phyloP scores from a whole-genome alignment of 2,888 invertebrate species.

The Rhimphoctona megacephalus region DNA sequence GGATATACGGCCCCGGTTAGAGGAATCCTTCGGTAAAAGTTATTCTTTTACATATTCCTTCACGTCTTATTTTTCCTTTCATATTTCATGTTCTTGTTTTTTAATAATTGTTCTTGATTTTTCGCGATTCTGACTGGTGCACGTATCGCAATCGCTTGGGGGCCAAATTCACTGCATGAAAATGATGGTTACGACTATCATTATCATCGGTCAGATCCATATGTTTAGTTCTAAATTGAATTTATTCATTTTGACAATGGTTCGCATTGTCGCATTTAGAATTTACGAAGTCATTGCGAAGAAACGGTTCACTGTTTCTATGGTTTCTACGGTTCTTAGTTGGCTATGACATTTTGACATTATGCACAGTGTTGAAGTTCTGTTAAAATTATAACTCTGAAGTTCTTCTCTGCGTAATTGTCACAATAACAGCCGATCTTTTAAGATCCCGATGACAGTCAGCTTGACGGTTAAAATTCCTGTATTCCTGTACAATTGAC shows the following conservation, averaged over 20 bases:
- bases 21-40: neutral
- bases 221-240: neutral
- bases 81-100: neutral
- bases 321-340: too few relatives aligned
- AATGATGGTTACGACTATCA: neutral
- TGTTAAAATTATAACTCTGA: neutral
- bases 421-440: neutral
- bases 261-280: neutral
- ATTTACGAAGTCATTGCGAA: too few relatives aligned
- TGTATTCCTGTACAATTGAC: neutral
- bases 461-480: neutral
- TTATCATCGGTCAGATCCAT: neutral
- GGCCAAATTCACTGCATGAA: neutral
- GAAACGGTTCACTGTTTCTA: neutral
- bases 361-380: neutral
- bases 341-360: too few relatives aligned
- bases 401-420: neutral
- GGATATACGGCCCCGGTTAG: neutral
- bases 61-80: neutral
- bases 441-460: neutral
- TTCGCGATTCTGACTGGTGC: neutral
- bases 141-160: neutral
- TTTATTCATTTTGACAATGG: neutral
- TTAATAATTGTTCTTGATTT: too few relatives aligned
- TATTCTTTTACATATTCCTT: neutral